Conservation (phyloP, 2,113 vertebrate genomes). For the Gymnocephalus cernua region DNA sequence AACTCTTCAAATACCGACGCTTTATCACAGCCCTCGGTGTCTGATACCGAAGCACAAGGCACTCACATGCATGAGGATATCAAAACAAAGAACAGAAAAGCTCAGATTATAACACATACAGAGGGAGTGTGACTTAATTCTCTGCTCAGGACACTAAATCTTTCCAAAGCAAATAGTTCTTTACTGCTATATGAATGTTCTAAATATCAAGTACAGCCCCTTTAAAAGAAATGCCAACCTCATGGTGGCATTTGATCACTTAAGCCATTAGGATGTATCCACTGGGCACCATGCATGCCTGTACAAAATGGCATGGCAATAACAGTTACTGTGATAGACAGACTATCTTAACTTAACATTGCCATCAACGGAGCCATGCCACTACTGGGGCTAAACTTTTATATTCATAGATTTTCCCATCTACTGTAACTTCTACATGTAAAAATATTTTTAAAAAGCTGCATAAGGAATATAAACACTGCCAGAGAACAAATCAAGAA, state of each 20-base stretch:
- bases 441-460: neutral
- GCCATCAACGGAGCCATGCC: neutral
- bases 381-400: neutral
- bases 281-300: neutral
- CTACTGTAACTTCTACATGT: neutral
- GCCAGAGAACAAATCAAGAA: neutral
- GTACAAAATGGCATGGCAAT: neutral
- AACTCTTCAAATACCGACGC: too few relatives aligned
- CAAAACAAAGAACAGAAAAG: too few relatives aligned
- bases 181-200: too few relatives aligned
- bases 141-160: too few relatives aligned
- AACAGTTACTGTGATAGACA: neutral
- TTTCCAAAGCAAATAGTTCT: too few relatives aligned
- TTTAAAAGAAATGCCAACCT: neutral
- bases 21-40: too few relatives aligned
- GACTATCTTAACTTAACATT: too few relatives aligned
- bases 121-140: too few relatives aligned
- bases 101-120: too few relatives aligned
- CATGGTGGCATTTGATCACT: neutral
- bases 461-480: neutral
- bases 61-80: too few relatives aligned
- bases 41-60: too few relatives aligned
- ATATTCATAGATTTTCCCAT: neutral
- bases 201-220: too few relatives aligned
- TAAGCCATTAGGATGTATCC: neutral